phyloP scores from a whole-genome alignment of 2,113 vertebrate species.

The Platichthys stellatus region DNA sequence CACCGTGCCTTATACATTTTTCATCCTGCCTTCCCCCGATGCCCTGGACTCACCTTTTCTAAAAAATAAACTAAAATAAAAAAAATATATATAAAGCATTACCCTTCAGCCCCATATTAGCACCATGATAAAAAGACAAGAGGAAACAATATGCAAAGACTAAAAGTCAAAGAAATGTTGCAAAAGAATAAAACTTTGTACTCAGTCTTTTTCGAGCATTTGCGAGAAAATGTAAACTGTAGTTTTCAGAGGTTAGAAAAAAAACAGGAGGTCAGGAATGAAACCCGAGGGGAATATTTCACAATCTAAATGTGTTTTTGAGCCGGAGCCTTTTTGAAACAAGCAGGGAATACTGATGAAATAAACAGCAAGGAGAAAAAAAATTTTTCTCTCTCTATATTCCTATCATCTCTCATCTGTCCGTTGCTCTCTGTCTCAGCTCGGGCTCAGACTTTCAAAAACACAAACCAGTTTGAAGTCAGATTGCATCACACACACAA shows the following conservation, averaged over 20 bases:
- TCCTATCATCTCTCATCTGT: conserved; percentile 10
- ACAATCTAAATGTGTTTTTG: conserved; percentile 33
- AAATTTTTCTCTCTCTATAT: conserved; percentile 7
- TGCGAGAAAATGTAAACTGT: conserved; percentile 9
- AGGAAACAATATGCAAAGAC: conserved; percentile 5
- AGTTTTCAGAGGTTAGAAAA: conserved; percentile 26
- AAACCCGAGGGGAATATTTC: conserved; percentile 18
- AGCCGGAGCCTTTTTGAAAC: conserved; percentile 21
- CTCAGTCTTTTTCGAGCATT: not conserved
- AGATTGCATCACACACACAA: conserved; percentile 34
- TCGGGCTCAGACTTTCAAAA: conserved; percentile 9
- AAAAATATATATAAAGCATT: not conserved
- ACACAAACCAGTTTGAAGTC: conserved; percentile 15
- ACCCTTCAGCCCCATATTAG: conserved; percentile 5
- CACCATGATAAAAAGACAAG: conserved; percentile 5
- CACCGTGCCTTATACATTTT: not conserved
- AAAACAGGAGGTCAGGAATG: not conserved
- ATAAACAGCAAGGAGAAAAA: conserved; percentile 42
- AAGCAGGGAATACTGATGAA: conserved; percentile 45
- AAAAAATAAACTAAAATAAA: conserved; percentile 14
- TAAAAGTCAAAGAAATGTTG: not conserved
- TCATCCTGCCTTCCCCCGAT: not conserved
- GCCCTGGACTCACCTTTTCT: conserved; percentile 19
- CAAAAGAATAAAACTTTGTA: no score
- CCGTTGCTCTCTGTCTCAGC: conserved; percentile 21